Percentiles rank a stretch among this genome's conserved stretches.
Evolutionary conservation across 2,113 vertebrate genomes (phyloP).

Genomic region (Pandion haliaetus): DNA sequence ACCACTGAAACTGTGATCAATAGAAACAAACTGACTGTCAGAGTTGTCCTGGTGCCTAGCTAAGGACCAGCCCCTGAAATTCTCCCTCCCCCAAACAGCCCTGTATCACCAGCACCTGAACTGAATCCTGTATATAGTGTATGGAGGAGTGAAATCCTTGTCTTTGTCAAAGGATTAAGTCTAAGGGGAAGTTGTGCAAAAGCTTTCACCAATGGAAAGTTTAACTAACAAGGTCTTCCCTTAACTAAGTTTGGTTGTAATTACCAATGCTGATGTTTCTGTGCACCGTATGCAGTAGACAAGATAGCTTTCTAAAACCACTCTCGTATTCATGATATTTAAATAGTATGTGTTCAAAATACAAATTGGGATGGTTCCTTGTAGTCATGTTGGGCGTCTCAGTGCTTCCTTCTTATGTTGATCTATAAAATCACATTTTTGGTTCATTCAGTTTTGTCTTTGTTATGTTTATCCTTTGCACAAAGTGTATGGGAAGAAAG

Average conservation of each 20-base stretch:
- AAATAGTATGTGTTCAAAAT: not conserved
- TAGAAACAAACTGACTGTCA: not conserved
- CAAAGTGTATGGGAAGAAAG: not conserved
- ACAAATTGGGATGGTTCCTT: not conserved
- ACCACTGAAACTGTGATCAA: not conserved
- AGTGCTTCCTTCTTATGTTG: not conserved
- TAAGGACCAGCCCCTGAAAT: not conserved
- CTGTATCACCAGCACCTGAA: not conserved
- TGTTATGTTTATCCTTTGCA: not conserved
- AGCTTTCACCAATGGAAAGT: not conserved
- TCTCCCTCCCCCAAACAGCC: not conserved
- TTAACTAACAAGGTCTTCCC: not conserved
- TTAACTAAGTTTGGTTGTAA: not conserved
- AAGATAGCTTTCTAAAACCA: not conserved
- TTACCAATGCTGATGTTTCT: not conserved
- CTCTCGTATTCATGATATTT: not conserved
- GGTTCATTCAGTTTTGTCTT: not conserved
- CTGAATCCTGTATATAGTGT: accelerated
- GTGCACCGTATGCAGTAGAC: not conserved
- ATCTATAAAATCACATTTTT: not conserved
- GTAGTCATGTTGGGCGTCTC: not conserved
- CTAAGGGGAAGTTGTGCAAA: not conserved
- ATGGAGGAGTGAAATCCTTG: not conserved
- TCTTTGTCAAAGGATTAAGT: too few species aligned
- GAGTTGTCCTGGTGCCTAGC: not conserved